Percentiles rank a stretch among this genome's conserved stretches.
phyloP scores from a whole-genome alignment of 2,113 vertebrate species.

The Elephas maximus region DNA sequence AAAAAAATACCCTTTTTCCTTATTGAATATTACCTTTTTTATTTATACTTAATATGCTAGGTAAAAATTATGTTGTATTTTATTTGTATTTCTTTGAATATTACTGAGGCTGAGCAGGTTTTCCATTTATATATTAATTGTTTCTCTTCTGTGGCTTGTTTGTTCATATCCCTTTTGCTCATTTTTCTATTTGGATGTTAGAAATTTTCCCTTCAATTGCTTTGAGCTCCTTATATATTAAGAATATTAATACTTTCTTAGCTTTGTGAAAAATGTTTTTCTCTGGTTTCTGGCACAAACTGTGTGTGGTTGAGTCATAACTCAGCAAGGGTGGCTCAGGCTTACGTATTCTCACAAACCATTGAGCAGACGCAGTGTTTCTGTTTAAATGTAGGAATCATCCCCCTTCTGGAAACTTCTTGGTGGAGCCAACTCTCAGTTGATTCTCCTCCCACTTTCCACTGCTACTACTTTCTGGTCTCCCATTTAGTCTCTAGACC shows the following conservation, averaged over 20 bases:
- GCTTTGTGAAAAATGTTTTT: conserved; percentile 5
- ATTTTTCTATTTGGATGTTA: neutral
- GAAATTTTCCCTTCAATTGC: neutral
- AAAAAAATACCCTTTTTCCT: neutral
- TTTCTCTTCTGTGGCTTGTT: neutral
- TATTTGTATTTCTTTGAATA: neutral
- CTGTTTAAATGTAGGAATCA: neutral
- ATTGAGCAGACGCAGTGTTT: neutral
- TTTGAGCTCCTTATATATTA: neutral
- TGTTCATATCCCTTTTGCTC: neutral
- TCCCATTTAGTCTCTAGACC: neutral
- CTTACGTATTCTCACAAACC: neutral
- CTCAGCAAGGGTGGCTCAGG: neutral
- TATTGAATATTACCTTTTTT: neutral
- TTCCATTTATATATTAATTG: neutral
- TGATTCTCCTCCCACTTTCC: neutral
- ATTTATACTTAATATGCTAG: neutral
- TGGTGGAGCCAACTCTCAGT: neutral
- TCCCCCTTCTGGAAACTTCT: neutral
- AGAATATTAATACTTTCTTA: neutral
- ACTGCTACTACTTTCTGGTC: neutral
- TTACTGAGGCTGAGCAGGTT: neutral
- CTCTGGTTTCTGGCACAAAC: neutral
- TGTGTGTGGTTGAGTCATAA: neutral
- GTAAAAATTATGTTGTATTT: neutral